phyloP scores from a whole-genome alignment of 2,888 invertebrate species.

The Eristalis intricaria region DNA sequence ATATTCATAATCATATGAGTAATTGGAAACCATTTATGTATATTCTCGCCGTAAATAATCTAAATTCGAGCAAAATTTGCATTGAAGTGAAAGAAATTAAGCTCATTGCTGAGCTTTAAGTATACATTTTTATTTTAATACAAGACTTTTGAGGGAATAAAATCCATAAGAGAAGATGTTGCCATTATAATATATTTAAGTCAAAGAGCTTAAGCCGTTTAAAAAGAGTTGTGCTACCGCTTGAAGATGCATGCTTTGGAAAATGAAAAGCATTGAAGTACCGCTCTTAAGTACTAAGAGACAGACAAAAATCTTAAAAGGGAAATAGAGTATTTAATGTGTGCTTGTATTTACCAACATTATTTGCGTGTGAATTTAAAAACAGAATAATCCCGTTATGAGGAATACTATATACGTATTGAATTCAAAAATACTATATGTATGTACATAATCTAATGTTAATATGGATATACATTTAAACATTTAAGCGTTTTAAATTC shows the following conservation, averaged over 20 bases:
- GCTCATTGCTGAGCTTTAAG: slow-evolving; percentile 7
- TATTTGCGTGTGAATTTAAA: too few species aligned
- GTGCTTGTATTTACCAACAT: neutral
- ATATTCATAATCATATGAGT: slow-evolving; percentile 12
- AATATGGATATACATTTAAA: too few species aligned
- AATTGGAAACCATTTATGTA: neutral
- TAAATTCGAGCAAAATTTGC: slow-evolving; percentile 14
- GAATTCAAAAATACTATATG: too few species aligned
- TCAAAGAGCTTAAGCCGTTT: neutral
- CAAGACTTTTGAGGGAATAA: neutral
- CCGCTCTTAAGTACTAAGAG: neutral
- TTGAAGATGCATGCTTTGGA: neutral
- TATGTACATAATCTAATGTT: too few species aligned
- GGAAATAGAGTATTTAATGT: neutral
- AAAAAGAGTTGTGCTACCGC: neutral
- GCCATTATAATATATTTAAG: neutral
- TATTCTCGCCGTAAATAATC: neutral
- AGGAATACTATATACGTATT: too few species aligned
- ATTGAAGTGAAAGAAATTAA: neutral
- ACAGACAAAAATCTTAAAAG: neutral
- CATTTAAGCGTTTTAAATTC: too few species aligned
- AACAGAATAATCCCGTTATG: too few species aligned
- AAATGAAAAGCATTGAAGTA: neutral
- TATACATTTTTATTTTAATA: slow-evolving; percentile 6
- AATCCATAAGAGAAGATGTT: neutral